These are phyloP conservation scores for Microvelia longipes DNA, from an alignment of 1,140 invertebrate species.

Conservation along the genomic window DNA sequence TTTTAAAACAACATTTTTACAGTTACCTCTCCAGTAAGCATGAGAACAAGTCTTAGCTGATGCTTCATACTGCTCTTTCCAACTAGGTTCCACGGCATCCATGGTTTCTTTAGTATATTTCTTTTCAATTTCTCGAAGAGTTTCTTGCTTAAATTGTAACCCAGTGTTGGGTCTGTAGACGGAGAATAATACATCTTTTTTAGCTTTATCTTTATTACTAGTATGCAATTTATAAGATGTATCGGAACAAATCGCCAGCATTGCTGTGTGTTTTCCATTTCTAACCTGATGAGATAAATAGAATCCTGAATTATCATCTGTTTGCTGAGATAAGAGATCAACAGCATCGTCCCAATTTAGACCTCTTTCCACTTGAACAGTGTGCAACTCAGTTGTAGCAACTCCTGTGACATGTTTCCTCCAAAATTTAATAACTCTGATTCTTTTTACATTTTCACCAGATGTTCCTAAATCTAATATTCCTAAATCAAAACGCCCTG, in stretches of 20 bases:
- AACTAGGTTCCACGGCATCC: constrained; percentile 64
- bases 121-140: constrained; percentile 71
- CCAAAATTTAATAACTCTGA: constrained; percentile 59
- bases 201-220: constrained; percentile 39
- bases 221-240: constrained; percentile 22
- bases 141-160: constrained; percentile 65
- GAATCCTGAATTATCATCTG: constrained; percentile 80
- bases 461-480: constrained; percentile 79
- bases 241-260: constrained; percentile 57
- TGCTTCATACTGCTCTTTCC: constrained; percentile 75
- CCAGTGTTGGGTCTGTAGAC: constrained; percentile 56
- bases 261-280: constrained; percentile 69
- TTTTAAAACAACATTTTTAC: constrained; percentile 55
- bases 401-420: constrained; percentile 74
- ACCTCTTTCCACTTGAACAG: constrained; percentile 80
- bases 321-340: constrained; percentile 50
- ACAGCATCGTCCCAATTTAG: constrained; percentile 80
- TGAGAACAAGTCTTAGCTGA: constrained; percentile 76
- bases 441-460: constrained; percentile 64
- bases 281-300: constrained; percentile 61
- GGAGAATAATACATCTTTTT: constrained; percentile 60
- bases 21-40: constrained; percentile 59
- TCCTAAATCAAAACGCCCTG: constrained; percentile 69
- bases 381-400: constrained; percentile 79
- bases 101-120: constrained; percentile 72